Conservation (phyloP, 1,140 invertebrate genomes). For the Pseudomyrmex dendroicus region DNA sequence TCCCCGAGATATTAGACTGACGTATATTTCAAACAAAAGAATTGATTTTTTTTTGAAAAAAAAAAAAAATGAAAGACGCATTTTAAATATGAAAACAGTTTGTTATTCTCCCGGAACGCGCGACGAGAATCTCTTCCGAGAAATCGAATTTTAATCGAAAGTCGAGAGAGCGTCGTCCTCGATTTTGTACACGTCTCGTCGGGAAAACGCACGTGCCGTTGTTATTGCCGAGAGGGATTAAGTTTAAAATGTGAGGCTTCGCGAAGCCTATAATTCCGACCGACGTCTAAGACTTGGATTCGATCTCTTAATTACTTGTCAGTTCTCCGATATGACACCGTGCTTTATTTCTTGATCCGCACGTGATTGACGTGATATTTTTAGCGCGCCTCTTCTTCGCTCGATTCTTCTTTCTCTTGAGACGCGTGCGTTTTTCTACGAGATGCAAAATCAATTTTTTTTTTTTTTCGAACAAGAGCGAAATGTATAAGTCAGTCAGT, state of each 20-base stretch:
- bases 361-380: conserved; percentile 64
- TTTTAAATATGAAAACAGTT: too few species aligned
- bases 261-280: conserved; percentile 56
- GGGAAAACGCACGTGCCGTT: conserved; percentile 29
- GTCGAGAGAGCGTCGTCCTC: not conserved
- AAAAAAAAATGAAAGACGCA: too few species aligned
- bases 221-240: conserved; percentile 62
- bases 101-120: too few species aligned
- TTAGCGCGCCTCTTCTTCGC: conserved; percentile 54
- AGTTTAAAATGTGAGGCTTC: conserved; percentile 57
- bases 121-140: too few species aligned
- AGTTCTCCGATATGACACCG: not conserved
- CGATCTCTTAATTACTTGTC: conserved; percentile 14
- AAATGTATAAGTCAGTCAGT: not conserved
- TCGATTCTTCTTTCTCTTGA: conserved; percentile 19
- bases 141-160: too few species aligned
- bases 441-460: too few species aligned
- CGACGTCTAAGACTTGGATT: not conserved
- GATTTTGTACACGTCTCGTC: not conserved
- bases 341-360: conserved; percentile 48
- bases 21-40: too few species aligned
- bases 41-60: too few species aligned
- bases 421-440: not conserved
- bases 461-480: too few species aligned
- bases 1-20: too few species aligned